Conservation (phyloP, 2,797 vertebrate genomes). For the Sebastiscus tertius region DNA sequence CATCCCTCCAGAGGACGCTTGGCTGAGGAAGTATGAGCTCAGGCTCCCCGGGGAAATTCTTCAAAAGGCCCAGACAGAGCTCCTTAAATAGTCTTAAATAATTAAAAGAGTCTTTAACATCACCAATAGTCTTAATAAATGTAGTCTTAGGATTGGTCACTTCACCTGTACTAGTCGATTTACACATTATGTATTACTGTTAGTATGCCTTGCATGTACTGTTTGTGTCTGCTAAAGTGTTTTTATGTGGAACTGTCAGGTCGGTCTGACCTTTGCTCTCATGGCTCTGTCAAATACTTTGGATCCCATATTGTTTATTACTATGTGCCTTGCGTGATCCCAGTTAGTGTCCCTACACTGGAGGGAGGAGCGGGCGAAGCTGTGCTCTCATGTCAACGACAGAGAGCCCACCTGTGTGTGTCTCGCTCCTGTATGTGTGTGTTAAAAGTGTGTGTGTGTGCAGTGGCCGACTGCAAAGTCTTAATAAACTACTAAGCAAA, state of each 20-base stretch:
- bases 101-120: constrained; percentile 53
- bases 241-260: not conserved
- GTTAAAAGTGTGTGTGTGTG: constrained; percentile 47
- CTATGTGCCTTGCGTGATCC: not conserved
- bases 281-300: not conserved
- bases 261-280: not conserved
- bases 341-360: not conserved
- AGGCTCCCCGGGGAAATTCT: constrained; percentile 21
- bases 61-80: constrained; percentile 20
- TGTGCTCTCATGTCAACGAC: constrained; percentile 79
- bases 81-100: constrained; percentile 55
- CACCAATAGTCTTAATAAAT: constrained; percentile 65
- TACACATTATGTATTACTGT: not conserved
- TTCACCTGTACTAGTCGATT: not conserved
- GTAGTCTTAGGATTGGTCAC: constrained; percentile 22
- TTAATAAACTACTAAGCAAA: constrained; percentile 68
- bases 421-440: constrained; percentile 39
- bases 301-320: not conserved
- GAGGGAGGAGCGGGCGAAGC: constrained; percentile 31
- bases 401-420: constrained; percentile 62
- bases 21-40: constrained; percentile 10
- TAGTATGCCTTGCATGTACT: not conserved
- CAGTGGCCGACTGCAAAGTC: constrained; percentile 31
- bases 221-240: not conserved
- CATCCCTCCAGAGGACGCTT: not conserved